phyloP scores from a whole-genome alignment of 2,797 vertebrate species.

The Malacoraja senta region DNA sequence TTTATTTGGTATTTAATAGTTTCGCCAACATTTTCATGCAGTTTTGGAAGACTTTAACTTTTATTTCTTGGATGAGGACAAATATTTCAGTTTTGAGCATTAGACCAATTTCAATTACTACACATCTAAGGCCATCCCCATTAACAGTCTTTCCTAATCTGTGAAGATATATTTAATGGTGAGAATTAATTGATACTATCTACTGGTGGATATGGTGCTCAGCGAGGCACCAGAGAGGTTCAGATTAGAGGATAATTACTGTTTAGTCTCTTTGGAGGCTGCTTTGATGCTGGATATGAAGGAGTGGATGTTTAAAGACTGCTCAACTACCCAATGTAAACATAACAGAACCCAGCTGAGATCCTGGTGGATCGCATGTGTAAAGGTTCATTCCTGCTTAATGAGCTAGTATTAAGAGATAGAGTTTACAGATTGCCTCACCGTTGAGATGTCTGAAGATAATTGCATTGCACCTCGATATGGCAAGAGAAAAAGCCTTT shows the following conservation, averaged over 20 bases:
- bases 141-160: neutral
- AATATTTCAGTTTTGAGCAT: neutral
- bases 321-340: neutral
- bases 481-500: neutral
- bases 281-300: slow-evolving; percentile 29
- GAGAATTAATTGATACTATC: neutral
- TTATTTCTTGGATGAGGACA: neutral
- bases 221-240: neutral
- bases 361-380: neutral
- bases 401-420: neutral
- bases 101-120: neutral
- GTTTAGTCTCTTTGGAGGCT: neutral
- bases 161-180: neutral
- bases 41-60: neutral
- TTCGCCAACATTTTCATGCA: neutral
- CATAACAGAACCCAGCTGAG: slow-evolving; percentile 1
- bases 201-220: neutral
- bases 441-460: neutral
- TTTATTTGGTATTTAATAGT: neutral
- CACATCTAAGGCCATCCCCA: neutral
- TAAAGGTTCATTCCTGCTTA: neutral
- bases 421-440: neutral
- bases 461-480: neutral
- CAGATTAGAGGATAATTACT: neutral
- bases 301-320: neutral